Base-by-base conservation (phyloP, 1,140 invertebrate genomes). In the Panagrolaimus sp. region DNA sequence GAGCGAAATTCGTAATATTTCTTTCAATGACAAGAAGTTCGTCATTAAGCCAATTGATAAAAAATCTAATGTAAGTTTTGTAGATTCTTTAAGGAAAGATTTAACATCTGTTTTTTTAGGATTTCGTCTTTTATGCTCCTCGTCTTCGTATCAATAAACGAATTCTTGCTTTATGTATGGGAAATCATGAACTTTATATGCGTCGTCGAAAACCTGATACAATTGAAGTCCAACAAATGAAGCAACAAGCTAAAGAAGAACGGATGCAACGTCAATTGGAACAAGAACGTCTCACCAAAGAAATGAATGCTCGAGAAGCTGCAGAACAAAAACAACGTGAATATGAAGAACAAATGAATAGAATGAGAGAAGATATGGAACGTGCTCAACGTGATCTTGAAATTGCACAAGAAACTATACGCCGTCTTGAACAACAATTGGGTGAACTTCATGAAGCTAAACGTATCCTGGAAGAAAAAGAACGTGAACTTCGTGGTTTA, bases 11-110 rank as follows among this genome's bases (percentile, higher is more conserved):
- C 89, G 95, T 76, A 99, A 99, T 85, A 98, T 99, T 83, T 96
- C 94, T 28, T 98, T 98, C 86, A 98, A 97, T 84, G 96, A 98
- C 84, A 91, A 94, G 83, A 97, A 97, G 86, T 99, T 99, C 87
- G 94, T 98, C 76, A 98, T 99, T 82, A 98, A 98, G 86, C 96
- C 96, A 38, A 98, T 98, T 78, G 96, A 99, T 86, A 98, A 98
- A 86, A 98, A 98, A 85, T 93, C 95, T 32, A 94, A 94, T 58
- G 87, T 87, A 82, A 85, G 85, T 84, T 28, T 47, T 15, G 45
- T 71, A 46, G 21, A 52, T 24, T 45, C n/a, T 65, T 43, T 24
- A 43, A 12, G 9, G 12, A 65, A 46, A 26, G 43, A 5, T 7
- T 66, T 72, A 38, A 71, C 26, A 52, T 72, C 32, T 71, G 9